Base-by-base conservation (phyloP, 2,797 vertebrate species). In the Amblyraja radiata region DNA sequence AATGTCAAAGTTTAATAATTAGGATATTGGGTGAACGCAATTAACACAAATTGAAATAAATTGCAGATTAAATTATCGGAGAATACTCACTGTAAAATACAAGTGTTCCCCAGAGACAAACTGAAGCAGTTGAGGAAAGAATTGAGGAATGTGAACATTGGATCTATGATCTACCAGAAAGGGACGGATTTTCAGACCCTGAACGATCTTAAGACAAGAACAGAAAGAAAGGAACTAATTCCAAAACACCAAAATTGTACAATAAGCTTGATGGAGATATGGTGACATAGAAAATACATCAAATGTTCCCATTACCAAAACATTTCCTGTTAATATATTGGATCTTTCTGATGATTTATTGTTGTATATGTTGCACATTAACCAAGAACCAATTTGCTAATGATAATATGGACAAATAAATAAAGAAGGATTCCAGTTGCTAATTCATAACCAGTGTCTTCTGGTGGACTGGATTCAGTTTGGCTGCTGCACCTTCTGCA, bases 1-100 rank as follows among this genome's bases (percentile, higher is more conserved):
- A 63, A 68, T 36, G 63, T 88, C 63, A 88, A 63, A 68, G 63
- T n/a, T 36, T 88, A 36, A 68, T 68, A 88, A 68, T 88, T 88
- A 65, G n/a, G 16, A 36, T 88, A n/a, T 88, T 63, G 65, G n/a
- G 6, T 32, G 28, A n/a, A 88, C 16, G 16, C 14, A 88, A 68
- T 88, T 65, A 68, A 68, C n/a, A 68, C 84, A 68, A 88, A 65
- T 36, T 14, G 16, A 32, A 36, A 14, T 88, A 88, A 88, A 88
- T 36, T 68, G n/a, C 36, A 8, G 61, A 88, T 65, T 88, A 68
- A 88, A 36, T 68, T 68, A 88, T 6, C 84, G 68, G 84, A 16
- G 63, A 88, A 88, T 61, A 68, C 63, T 14, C n/a, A 32, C 7
- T 21, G 16, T 23, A 36, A 18, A 88, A 65, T 88, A 6, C 84